These are phyloP conservation scores for Hetaerina americana DNA, from an alignment of 1,140 invertebrate genomes.

Conservation along the genomic window DNA sequence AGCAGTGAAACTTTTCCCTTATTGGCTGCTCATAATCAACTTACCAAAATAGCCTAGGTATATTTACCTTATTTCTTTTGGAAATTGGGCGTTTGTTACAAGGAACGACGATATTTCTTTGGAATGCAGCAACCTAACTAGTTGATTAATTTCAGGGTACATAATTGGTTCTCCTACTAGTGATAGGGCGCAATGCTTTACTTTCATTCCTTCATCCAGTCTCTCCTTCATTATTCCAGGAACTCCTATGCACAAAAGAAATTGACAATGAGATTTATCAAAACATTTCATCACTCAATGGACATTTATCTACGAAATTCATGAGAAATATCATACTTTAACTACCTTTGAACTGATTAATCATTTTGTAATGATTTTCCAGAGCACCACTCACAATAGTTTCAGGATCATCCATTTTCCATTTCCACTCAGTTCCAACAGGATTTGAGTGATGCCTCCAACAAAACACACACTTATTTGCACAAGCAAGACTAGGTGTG, in stretches of 20 bases:
- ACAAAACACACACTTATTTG: conserved; percentile 56
- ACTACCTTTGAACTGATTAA: conserved; percentile 49
- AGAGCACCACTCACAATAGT: conserved; percentile 39
- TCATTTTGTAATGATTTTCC: conserved; percentile 42
- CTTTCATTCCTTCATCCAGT: conserved; percentile 37
- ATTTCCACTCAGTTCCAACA: conserved; percentile 54
- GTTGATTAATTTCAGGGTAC: conserved; percentile 50
- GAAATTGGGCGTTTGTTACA: conserved; percentile 53
- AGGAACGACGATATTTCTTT: conserved; percentile 44
- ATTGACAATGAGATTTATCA: background rate
- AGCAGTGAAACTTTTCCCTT: too few species aligned
- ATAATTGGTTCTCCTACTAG: conserved; percentile 54
- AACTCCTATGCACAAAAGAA: conserved; percentile 33
- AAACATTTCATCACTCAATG: too few species aligned
- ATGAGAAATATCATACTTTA: too few species aligned
- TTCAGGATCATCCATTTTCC: conserved; percentile 47
- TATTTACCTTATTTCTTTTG: conserved; percentile 40
- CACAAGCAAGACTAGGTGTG: conserved; percentile 50
- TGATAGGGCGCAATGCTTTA: conserved; percentile 47
- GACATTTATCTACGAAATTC: too few species aligned
- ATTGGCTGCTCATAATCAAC: too few species aligned
- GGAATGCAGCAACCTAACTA: conserved; percentile 38
- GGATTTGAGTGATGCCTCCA: conserved; percentile 57
- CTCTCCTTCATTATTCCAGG: conserved; percentile 41
- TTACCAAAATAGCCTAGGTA: too few species aligned